Conservation (phyloP, 2,888 invertebrate species). For the Copidosoma aretas region DNA sequence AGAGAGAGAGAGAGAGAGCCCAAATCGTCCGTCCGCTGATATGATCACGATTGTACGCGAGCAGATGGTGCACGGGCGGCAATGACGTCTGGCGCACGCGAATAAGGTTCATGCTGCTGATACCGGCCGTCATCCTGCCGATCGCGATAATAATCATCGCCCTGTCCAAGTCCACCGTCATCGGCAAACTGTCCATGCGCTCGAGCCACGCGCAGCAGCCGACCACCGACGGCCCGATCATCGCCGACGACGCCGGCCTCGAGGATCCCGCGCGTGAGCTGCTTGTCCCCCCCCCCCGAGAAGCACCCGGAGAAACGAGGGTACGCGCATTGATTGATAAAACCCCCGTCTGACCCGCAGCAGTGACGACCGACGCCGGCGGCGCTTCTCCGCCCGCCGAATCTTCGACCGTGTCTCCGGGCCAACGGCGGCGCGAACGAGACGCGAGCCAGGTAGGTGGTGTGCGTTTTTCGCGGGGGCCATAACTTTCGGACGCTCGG, state of each 20-base stretch:
- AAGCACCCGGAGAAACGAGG: too few species aligned
- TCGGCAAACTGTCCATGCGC: slow-evolving; percentile 46
- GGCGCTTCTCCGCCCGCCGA: slow-evolving; percentile 68
- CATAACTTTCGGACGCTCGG: too few species aligned
- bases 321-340: too few species aligned
- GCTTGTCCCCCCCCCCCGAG: too few species aligned
- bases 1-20: too few species aligned
- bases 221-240: not conserved
- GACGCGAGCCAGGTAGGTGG: slow-evolving; percentile 46
- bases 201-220: slow-evolving; percentile 15
- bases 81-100: slow-evolving; percentile 61
- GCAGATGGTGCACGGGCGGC: slow-evolving; percentile 63
- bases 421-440: slow-evolving; percentile 48
- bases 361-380: slow-evolving; percentile 69
- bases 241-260: not conserved
- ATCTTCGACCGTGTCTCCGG: slow-evolving; percentile 30
- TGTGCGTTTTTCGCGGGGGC: too few species aligned
- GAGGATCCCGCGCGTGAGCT: too few species aligned
- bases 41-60: too few species aligned
- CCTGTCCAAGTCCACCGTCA: slow-evolving; percentile 51
- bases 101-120: slow-evolving; percentile 60
- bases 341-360: too few species aligned
- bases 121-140: slow-evolving; percentile 60
- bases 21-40: too few species aligned
- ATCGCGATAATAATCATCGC: slow-evolving; percentile 57